Conservation (phyloP, 1,140 invertebrate genomes). For the Plodia interpunctella region DNA sequence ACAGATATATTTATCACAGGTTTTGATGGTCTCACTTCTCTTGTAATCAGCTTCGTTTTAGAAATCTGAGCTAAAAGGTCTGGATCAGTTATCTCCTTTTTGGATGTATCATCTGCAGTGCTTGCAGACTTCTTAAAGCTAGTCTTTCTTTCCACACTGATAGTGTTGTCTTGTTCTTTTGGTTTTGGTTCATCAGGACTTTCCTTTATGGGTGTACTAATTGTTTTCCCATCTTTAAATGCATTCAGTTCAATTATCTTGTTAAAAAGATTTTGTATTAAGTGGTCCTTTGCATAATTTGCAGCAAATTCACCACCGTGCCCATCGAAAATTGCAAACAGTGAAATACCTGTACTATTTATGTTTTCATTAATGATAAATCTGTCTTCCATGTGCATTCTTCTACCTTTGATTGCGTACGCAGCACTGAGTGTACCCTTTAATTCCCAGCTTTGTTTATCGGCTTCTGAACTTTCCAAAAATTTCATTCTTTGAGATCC, state of each 20-base stretch:
- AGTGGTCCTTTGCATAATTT: constrained; percentile 90
- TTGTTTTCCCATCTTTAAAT: constrained; percentile 79
- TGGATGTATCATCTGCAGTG: constrained; percentile 77
- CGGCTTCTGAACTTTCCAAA: constrained; percentile 74
- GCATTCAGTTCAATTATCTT: constrained; percentile 85
- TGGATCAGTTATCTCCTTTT: constrained; percentile 82
- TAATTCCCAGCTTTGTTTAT: constrained; percentile 87
- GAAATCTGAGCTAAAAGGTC: constrained; percentile 82
- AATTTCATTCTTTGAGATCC: constrained; percentile 75
- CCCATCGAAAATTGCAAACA: constrained; percentile 96
- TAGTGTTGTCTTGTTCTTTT: constrained; percentile 53
- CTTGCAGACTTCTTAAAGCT: constrained; percentile 82
- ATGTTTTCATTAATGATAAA: constrained; percentile 89
- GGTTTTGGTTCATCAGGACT: constrained; percentile 68
- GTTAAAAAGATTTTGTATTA: constrained; percentile 86
- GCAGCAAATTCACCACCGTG: constrained; percentile 97
- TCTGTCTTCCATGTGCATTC: constrained; percentile 95
- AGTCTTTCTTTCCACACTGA: constrained; percentile 77
- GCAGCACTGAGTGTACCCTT: constrained; percentile 85
- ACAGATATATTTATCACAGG: constrained; percentile 56
- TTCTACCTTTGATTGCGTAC: constrained; percentile 92
- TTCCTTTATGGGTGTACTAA: constrained; percentile 46
- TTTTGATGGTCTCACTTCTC: constrained; percentile 77
- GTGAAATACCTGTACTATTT: constrained; percentile 84
- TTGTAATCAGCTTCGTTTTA: constrained; percentile 79